A percentile compares a stretch with the other conserved stretches of the same genome.
Evolutionary conservation across 2,113 vertebrate genomes (phyloP).

Genomic region (Pampusana beccarii): DNA sequence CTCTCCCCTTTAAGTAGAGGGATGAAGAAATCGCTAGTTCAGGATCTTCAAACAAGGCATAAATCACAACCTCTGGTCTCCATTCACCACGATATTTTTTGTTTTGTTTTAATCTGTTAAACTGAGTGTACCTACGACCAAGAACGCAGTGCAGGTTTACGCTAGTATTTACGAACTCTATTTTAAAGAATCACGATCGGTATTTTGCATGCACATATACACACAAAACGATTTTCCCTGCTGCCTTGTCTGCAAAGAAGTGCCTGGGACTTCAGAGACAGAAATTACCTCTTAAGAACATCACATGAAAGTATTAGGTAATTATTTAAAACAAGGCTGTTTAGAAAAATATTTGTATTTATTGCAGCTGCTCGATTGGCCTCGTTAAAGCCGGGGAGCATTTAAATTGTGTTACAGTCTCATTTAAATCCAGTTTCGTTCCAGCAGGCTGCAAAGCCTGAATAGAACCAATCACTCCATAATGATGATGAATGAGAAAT

Average conservation of each 20-base stretch:
- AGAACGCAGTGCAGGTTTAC: background rate
- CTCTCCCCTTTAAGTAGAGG: background rate
- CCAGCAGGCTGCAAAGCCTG: conserved; percentile 89
- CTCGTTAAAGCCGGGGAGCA: conserved; percentile 79
- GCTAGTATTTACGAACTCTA: background rate
- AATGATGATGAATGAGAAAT: conserved; percentile 99
- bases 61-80: background rate
- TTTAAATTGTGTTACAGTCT: conserved; percentile 96
- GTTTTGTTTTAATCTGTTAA: background rate
- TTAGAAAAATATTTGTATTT: conserved; percentile 87
- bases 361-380: conserved; percentile 83
- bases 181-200: background rate
- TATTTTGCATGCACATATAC: background rate
- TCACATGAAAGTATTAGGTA: conserved; percentile 81
- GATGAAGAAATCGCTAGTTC: background rate
- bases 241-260: conserved; percentile 43
- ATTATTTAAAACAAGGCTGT: conserved; percentile 85
- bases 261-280: conserved; percentile 39
- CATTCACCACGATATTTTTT: background rate
- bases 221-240: conserved; percentile 43
- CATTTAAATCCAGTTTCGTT: conserved; percentile 92
- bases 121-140: background rate
- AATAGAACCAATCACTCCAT: conserved; percentile 91
- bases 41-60: background rate
- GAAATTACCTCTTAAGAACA: conserved; percentile 77